These are phyloP conservation scores for Gobius niger DNA, from an alignment of 2,113 vertebrate species.

Conservation along the genomic window DNA sequence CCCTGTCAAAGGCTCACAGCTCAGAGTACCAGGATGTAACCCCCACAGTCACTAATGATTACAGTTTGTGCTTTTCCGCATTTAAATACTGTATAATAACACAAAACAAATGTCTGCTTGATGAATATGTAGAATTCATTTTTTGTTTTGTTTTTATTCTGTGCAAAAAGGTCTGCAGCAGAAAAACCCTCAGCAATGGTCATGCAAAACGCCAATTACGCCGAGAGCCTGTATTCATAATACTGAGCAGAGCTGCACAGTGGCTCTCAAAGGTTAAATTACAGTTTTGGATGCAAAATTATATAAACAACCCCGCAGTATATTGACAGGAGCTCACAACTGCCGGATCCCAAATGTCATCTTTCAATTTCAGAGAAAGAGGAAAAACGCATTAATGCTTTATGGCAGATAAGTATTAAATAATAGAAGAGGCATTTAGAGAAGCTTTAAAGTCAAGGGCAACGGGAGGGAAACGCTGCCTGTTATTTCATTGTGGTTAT, in stretches of 20 bases:
- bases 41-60: too few relatives aligned
- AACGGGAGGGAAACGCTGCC: not conserved
- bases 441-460: not conserved
- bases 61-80: too few relatives aligned
- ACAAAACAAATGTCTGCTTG: too few relatives aligned
- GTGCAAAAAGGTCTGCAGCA: constrained; percentile 3
- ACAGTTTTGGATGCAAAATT: constrained; percentile 19
- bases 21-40: too few relatives aligned
- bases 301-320: constrained; percentile 12
- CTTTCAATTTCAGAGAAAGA: constrained; percentile 3
- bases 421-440: constrained; percentile 2
- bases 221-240: constrained; percentile 13
- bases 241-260: not conserved
- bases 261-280: constrained; percentile 15
- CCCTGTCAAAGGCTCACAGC: too few relatives aligned
- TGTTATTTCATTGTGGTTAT: not conserved
- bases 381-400: constrained; percentile 3
- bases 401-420: not conserved
- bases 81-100: too few relatives aligned
- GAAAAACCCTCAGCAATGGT: not conserved
- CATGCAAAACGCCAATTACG: not conserved
- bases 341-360: constrained; percentile 23
- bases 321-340: constrained; percentile 9
- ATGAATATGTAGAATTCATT: too few relatives aligned
- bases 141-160: not conserved